Percentiles rank a stretch among this genome's conserved stretches.
phyloP scores from a whole-genome alignment of 2,113 vertebrate species.

The Gopherus flavomarginatus region DNA sequence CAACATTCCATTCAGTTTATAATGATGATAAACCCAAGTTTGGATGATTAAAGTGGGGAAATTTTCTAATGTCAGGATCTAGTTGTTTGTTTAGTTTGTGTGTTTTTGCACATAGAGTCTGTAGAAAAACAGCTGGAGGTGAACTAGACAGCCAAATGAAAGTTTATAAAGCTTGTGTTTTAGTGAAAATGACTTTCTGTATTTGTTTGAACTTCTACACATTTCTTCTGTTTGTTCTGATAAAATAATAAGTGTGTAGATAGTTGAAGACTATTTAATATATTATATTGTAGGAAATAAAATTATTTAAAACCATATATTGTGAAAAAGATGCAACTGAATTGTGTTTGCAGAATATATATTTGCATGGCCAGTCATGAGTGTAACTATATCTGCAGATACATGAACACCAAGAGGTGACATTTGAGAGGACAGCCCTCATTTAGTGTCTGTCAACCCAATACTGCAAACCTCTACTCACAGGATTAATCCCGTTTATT shows the following conservation, averaged over 20 bases:
- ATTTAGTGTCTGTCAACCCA: neutral
- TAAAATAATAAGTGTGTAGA: neutral
- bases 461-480: neutral
- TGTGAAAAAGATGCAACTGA: neutral
- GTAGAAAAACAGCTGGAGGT: constrained; percentile 36
- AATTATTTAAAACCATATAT: neutral
- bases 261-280: neutral
- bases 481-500: neutral
- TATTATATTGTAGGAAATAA: neutral
- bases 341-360: neutral
- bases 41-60: constrained; percentile 3
- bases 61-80: constrained; percentile 36
- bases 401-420: neutral
- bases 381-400: neutral
- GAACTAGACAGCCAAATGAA: constrained; percentile 9
- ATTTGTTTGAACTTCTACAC: neutral
- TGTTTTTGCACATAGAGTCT: constrained; percentile 9
- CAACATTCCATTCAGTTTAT: neutral
- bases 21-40: constrained; percentile 43
- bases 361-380: neutral
- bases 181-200: constrained; percentile 17
- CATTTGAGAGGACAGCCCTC: neutral
- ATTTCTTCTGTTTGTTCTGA: constrained; percentile 8
- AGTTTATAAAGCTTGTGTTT: constrained; percentile 30
- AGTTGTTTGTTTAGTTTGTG: constrained; percentile 44